These are phyloP conservation scores for Kryptopterus vitreolus DNA, from an alignment of 2,797 vertebrate genomes.

Conservation along the genomic window DNA sequence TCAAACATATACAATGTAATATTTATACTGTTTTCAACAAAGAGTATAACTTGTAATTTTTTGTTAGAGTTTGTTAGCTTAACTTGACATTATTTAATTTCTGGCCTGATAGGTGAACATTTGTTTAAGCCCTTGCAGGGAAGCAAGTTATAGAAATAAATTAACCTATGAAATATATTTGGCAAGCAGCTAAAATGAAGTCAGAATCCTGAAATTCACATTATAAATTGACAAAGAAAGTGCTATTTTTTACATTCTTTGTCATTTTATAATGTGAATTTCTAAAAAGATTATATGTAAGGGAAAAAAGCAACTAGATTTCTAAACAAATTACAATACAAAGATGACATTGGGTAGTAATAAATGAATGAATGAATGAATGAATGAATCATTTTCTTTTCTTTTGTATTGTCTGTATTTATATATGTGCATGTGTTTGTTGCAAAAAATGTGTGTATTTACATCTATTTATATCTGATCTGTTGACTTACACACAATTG, in stretches of 20 bases:
- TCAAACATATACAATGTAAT: background rate
- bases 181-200: no score
- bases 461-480: slow-evolving; percentile 75
- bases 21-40: background rate
- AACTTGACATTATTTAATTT: no score
- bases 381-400: background rate
- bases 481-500: slow-evolving; percentile 66
- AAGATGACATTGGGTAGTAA: background rate
- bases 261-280: no score
- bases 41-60: background rate
- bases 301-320: background rate
- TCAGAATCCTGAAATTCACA: no score
- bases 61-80: background rate
- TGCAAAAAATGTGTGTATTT: background rate
- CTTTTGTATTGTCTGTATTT: background rate
- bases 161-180: no score
- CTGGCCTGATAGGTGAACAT: no score
- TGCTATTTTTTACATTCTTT: no score
- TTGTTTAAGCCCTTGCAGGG: no score
- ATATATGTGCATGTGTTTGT: background rate
- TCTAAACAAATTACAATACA: background rate
- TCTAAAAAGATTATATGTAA: no score
- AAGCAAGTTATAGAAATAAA: no score
- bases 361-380: background rate
- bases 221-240: no score